These are phyloP conservation scores for Bos javanicus DNA, from an alignment of 2,113 vertebrate species.

Conservation along the genomic window DNA sequence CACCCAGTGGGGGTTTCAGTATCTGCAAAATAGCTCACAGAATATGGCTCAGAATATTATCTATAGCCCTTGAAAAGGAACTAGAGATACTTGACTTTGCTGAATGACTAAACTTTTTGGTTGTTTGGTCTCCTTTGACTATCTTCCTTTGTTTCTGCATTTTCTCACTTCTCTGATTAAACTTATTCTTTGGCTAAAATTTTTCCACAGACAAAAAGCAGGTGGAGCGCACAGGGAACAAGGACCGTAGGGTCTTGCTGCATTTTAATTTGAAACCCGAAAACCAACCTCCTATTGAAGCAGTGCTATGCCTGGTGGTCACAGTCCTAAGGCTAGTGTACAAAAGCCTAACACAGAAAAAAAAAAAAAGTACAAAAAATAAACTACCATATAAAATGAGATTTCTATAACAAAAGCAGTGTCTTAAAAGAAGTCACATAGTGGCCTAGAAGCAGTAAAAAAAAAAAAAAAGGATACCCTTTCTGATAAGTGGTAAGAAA, in stretches of 20 bases:
- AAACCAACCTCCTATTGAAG: not conserved
- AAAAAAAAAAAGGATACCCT: not conserved
- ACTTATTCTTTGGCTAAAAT: not conserved
- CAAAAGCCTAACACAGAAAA: not conserved
- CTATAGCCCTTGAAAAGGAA: not conserved
- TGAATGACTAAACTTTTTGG: not conserved
- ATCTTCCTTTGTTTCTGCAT: not conserved
- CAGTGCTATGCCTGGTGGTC: not conserved
- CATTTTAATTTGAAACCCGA: not conserved
- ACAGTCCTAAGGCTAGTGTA: not conserved
- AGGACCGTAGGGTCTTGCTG: not conserved
- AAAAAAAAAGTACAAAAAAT: not conserved
- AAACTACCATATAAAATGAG: not conserved
- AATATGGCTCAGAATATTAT: not conserved
- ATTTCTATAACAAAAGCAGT: not conserved
- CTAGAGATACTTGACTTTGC: not conserved
- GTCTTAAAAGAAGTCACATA: not conserved
- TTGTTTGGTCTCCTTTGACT: not conserved
- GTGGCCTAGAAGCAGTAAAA: not conserved
- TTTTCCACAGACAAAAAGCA: not conserved
- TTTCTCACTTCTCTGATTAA: not conserved
- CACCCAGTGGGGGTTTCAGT: not conserved
- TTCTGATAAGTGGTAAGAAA: not conserved
- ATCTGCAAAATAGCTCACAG: not conserved
- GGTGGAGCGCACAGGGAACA: not conserved